A percentile compares a stretch with the other conserved stretches of the same genome.
phyloP scores from a whole-genome alignment of 1,140 invertebrate species.

The Zaprionus ghesquierei region DNA sequence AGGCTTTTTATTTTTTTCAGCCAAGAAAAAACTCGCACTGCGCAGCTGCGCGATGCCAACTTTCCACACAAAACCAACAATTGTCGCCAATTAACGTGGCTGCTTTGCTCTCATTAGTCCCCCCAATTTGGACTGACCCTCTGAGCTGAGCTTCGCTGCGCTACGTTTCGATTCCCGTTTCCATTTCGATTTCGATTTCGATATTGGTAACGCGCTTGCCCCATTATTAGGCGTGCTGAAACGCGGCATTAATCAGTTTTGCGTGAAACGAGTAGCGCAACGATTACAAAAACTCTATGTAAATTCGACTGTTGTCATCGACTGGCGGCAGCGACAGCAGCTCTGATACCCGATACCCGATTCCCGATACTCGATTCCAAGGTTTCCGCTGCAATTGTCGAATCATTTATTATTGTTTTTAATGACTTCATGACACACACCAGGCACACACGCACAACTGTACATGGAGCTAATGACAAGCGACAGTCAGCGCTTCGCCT shows the following conservation, averaged over 20 bases:
- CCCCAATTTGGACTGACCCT: constrained; percentile 12
- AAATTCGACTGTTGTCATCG: constrained; percentile 51
- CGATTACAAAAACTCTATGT: constrained; percentile 63
- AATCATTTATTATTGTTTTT: constrained; percentile 69
- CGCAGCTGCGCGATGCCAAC: constrained; percentile 18
- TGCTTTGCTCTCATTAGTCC: constrained; percentile 42
- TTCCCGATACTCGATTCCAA: constrained; percentile 42
- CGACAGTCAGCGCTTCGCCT: constrained; percentile 58
- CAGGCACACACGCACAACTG: neutral
- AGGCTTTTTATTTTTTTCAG: neutral
- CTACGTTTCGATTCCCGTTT: neutral
- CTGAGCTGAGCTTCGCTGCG: neutral
- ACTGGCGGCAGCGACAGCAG: constrained; percentile 9
- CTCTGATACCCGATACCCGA: neutral
- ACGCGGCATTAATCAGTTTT: constrained; percentile 66
- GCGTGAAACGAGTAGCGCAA: constrained; percentile 72
- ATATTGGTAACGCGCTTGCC: neutral
- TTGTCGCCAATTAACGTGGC: constrained; percentile 68
- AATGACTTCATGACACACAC: constrained; percentile 46
- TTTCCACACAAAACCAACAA: constrained; percentile 65
- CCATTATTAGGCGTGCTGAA: constrained; percentile 28
- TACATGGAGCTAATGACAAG: constrained; percentile 63
- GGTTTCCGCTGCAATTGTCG: constrained; percentile 57
- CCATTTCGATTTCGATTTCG: neutral
- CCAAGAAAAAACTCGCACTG: neutral